Conservation (phyloP, 1,140 invertebrate genomes). For the Augochlora pura region DNA sequence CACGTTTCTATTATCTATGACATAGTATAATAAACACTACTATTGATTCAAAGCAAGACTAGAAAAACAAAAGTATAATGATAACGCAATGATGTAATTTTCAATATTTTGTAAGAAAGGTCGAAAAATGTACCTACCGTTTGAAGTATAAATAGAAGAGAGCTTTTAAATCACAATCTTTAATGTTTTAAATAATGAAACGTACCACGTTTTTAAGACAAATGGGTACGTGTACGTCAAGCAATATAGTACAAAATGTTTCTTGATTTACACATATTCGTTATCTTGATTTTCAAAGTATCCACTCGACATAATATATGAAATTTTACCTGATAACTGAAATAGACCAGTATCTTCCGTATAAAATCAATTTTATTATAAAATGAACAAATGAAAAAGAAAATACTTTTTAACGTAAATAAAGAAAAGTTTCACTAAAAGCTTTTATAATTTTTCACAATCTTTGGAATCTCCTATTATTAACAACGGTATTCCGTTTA, state of each 20-base stretch:
- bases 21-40: neutral
- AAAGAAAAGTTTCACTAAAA: neutral
- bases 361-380: neutral
- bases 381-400: neutral
- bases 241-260: conserved; percentile 21
- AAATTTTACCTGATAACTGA: conserved; percentile 3
- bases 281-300: conserved; percentile 1
- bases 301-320: conserved; percentile 9
- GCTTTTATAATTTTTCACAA: neutral
- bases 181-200: conserved; percentile 11
- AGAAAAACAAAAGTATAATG: conserved; percentile 3
- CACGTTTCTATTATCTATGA: conserved; percentile 22
- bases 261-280: neutral
- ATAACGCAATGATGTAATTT: conserved; percentile 36
- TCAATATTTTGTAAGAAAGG: conserved; percentile 38
- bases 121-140: conserved; percentile 1
- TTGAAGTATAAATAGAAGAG: conserved; percentile 24
- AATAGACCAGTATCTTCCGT: neutral
- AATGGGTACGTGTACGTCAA: conserved; percentile 22
- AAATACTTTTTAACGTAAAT: neutral
- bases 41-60: conserved; percentile 3
- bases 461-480: neutral
- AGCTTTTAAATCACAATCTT: conserved; percentile 29
- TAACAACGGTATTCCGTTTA: neutral
- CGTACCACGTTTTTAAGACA: conserved; percentile 29